phyloP scores from a whole-genome alignment of 2,888 invertebrate species.

The Drosophila fungiperda region DNA sequence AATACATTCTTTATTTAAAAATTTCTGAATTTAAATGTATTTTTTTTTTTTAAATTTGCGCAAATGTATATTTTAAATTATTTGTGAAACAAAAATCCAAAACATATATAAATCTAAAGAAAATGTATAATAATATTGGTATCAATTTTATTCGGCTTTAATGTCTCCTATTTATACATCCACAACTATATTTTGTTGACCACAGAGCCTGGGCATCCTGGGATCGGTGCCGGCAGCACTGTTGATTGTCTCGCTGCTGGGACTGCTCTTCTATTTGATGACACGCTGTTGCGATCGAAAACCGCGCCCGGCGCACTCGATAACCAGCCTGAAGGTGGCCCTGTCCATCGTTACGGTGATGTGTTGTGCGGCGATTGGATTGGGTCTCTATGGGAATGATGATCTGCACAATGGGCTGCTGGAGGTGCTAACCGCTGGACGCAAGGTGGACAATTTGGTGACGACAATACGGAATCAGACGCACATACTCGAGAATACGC shows the following conservation, averaged over 20 bases:
- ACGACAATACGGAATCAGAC: slow-evolving; percentile 93
- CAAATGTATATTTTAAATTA: too few relatives aligned
- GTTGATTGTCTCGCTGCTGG: slow-evolving; percentile 94
- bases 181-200: background rate
- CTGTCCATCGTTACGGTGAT: slow-evolving; percentile 93
- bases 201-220: slow-evolving; percentile 95
- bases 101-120: background rate
- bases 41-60: too few relatives aligned
- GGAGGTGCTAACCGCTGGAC: slow-evolving; percentile 91
- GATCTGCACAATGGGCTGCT: slow-evolving; percentile 96
- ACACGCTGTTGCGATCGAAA: slow-evolving; percentile 98
- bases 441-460: slow-evolving; percentile 92
- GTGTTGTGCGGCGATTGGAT: slow-evolving; percentile 95
- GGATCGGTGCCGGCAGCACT: slow-evolving; percentile 97
- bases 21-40: too few relatives aligned
- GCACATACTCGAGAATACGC: slow-evolving; percentile 90
- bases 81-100: too few relatives aligned
- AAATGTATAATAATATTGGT: background rate
- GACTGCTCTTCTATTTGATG: slow-evolving; percentile 95
- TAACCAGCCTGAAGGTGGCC: slow-evolving; percentile 93
- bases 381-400: slow-evolving; percentile 97
- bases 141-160: background rate
- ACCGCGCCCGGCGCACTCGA: slow-evolving; percentile 94
- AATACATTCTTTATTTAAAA: too few relatives aligned
- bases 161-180: background rate